Evolutionary conservation across 2,888 invertebrate genomes (phyloP), one percentile per base, ranked within the genome.

Genomic region (Morinoia aosen): DNA sequence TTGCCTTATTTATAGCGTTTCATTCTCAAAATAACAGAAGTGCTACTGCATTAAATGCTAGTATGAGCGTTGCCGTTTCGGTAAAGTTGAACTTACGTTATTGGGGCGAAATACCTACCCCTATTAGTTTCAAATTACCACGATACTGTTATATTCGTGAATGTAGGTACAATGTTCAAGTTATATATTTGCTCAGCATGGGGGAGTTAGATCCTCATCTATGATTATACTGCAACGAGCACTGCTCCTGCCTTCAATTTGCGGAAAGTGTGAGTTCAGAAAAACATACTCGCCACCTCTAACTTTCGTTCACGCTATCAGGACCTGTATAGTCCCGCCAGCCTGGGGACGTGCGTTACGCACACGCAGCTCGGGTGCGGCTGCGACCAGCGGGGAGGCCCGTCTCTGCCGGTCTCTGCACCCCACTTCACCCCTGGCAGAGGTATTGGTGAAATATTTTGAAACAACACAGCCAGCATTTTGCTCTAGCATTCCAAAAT

Each of bases 331-430:
- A 97, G 97, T 0, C 97, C 98, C 61, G 97, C 97, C 96, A 97
- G 97, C 95, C 97, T 97, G 40, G 97, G 97, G 19, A 97, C 97
- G 40, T 98, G 98, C 97, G 97, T 98, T 93, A 98, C 98, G 0
- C 98, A 98, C 97, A 98, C 98, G 96, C 97, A 98, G 96, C 97
- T 98, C 96, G 97, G 97, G 61, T 98, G 98, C 97, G 96, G 97
- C 39, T 98, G 98, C 97, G 96, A 97, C 25, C 97, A 97, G 19
- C 97, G 97, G 96, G 97, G 97, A 16, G 95, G 96, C 12, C 76
- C 88, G 88, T 91, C 95, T 57, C 58, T 95, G n/a, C 94, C 88
- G 10, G 19, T 39, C 8, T 16, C 64, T 11, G 33, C 56, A 16
- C 16, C 93, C 12, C 57, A 93, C 39, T 12, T 0, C n/a, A 14